These are phyloP conservation scores for Holocentrus rufus DNA, from an alignment of 2,797 vertebrate species.

Conservation along the genomic window DNA sequence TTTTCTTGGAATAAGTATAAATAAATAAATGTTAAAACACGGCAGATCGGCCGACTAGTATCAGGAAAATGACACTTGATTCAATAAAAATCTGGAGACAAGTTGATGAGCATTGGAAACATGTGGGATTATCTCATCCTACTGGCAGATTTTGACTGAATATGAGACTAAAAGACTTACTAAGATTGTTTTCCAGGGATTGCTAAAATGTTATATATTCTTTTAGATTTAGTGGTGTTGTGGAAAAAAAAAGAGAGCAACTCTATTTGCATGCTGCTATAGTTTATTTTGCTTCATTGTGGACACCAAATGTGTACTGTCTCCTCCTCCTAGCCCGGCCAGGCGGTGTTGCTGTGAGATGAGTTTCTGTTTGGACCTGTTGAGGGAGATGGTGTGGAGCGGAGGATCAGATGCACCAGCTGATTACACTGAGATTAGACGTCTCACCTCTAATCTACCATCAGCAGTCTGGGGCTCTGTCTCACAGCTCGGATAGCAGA, in stretches of 20 bases:
- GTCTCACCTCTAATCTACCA: conserved; percentile 79
- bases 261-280: neutral
- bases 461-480: conserved; percentile 72
- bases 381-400: conserved; percentile 64
- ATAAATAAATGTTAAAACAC: no score
- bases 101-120: no score
- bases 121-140: no score
- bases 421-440: conserved; percentile 77
- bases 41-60: no score
- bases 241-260: neutral
- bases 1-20: no score
- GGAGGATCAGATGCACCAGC: conserved; percentile 74
- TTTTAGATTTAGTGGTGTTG: neutral
- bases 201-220: neutral
- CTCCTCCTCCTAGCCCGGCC: conserved; percentile 24
- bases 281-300: neutral
- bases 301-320: conserved; percentile 41
- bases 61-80: no score
- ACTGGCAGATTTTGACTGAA: no score
- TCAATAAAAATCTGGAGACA: no score
- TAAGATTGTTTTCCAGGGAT: neutral
- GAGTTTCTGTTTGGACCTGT: conserved; percentile 76
- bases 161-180: no score
- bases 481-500: conserved; percentile 64
- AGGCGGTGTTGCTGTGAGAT: conserved; percentile 56